phyloP scores from a whole-genome alignment of 2,113 vertebrate species.

The Blennius ocellaris region DNA sequence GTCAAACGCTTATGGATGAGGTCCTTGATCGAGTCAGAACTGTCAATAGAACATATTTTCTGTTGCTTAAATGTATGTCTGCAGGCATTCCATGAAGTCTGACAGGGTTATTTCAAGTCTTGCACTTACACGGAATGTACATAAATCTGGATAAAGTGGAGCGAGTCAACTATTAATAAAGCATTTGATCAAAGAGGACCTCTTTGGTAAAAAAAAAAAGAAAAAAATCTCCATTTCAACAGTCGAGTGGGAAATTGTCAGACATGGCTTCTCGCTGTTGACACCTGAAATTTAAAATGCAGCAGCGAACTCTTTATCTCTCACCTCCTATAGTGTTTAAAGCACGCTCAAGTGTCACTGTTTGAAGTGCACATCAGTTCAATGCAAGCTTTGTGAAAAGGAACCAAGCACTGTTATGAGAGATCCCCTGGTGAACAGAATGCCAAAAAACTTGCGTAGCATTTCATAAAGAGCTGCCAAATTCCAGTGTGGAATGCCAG shows the following conservation, averaged over 20 bases:
- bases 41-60: no score
- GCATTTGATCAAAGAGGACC: conserved; percentile 23
- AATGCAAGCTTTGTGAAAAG: conserved; percentile 34
- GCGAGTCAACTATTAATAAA: neutral
- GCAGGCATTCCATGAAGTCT: no score
- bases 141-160: no score
- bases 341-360: conserved; percentile 41
- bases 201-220: conserved; percentile 48
- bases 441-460: conserved; percentile 18
- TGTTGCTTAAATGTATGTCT: no score
- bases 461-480: conserved; percentile 44
- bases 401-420: conserved; percentile 26
- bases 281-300: conserved; percentile 46
- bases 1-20: no score
- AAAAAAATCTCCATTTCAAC: conserved; percentile 12
- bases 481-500: conserved; percentile 21
- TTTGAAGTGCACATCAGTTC: conserved; percentile 37
- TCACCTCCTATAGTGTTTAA: conserved; percentile 45
- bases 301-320: conserved; percentile 32
- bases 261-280: conserved; percentile 29
- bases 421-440: conserved; percentile 42
- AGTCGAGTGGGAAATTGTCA: conserved; percentile 37
- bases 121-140: no score
- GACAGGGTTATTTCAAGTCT: no score
- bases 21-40: no score